Evolutionary conservation across 2,888 invertebrate genomes (phyloP), one percentile per base, ranked within the genome.

Genomic region (Bruchidius siliquastri): DNA sequence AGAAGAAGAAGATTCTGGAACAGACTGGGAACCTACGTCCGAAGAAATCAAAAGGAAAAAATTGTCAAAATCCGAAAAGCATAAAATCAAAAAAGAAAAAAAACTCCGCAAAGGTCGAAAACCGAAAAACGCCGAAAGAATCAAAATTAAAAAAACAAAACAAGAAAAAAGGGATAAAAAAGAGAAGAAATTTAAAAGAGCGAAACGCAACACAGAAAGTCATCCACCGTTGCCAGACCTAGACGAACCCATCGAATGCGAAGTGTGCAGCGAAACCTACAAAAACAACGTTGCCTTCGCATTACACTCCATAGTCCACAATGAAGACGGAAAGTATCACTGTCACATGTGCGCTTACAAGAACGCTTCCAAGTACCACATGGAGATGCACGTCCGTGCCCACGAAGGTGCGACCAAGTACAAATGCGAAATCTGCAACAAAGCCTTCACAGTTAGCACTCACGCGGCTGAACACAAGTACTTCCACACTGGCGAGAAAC

Each of bases 261-360:
- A 88, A 72, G 77, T 88, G 71, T 90, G 90, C 68, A 88, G 89
- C 2, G 88, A 89, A 74, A 85, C 88, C 6, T 90, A 89, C 77
- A 89, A 88, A 73, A 82, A 82, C 71, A 83, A 82, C 73, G 81
- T 84, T 6, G 78, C 80, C 0, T 84, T 84, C 73, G 83, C 82
- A 1, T 76, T 84, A 30, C 84, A 84, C 74, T 83, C 83, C 30
- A 82, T 83, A 22, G 74, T 76, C n/a, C 84, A 84, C 72, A 83
- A 80, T 72, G 81, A 80, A 4, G 82, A 84, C 67, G 78, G 78
- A 10, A 82, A 81, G 74, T 84, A 84, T 71, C 80, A 81, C 71
- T 85, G 85, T 73, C 84, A 85, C 75, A 77, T 85, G 75, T 85
- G 85, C 74, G 79, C 82, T 20, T 85, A 83, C 72, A 79, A 80